phyloP scores from a whole-genome alignment of 2,888 invertebrate species.

The Nomada goodeniana region DNA sequence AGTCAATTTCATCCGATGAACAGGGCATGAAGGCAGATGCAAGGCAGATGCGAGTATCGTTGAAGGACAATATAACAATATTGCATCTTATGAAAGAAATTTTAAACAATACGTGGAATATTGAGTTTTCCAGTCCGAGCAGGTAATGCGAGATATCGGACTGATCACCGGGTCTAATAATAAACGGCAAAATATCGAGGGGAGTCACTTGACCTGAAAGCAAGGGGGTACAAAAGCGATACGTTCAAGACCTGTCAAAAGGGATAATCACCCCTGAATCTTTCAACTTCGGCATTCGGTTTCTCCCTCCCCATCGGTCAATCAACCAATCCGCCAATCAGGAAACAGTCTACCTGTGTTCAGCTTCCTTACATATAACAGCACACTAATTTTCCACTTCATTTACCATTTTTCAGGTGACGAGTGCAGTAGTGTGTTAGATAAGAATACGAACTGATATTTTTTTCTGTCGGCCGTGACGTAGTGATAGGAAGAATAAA shows the following conservation, averaged over 20 bases:
- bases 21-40: too few relatives aligned
- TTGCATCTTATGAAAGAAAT: too few relatives aligned
- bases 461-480: not conserved
- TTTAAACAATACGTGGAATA: too few relatives aligned
- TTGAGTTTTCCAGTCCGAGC: too few relatives aligned
- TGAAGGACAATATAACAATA: too few relatives aligned
- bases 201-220: constrained; percentile 40
- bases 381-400: constrained; percentile 2
- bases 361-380: not conserved
- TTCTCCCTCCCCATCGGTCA: not conserved
- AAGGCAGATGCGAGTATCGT: too few relatives aligned
- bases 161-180: constrained; percentile 22
- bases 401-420: constrained; percentile 7
- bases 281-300: not conserved
- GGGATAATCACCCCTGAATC: constrained; percentile 18
- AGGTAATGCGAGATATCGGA: not conserved
- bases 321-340: constrained; percentile 21
- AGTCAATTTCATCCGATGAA: too few relatives aligned
- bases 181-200: constrained; percentile 22
- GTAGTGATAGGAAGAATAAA: not conserved
- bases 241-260: not conserved
- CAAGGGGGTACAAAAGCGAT: not conserved
- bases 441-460: constrained; percentile 1
- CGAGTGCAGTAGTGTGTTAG: not conserved
- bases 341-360: not conserved